phyloP scores from a whole-genome alignment of 2,113 vertebrate species.

The Erinaceus europaeus region DNA sequence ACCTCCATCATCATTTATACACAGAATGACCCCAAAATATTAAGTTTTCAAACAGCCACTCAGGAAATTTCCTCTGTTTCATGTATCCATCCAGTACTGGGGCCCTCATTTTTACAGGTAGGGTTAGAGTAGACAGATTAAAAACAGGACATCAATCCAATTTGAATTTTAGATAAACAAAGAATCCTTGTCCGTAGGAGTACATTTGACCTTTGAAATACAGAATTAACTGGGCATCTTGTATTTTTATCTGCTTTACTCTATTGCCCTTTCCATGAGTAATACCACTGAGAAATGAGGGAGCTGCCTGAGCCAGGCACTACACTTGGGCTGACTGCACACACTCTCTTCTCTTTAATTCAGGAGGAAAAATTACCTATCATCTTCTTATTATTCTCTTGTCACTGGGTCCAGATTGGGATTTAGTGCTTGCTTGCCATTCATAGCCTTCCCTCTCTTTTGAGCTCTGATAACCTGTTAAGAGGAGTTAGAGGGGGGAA shows the following conservation, averaged over 20 bases:
- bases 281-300: no score
- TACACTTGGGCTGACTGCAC: neutral
- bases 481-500: neutral
- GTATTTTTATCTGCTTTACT: no score
- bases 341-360: neutral
- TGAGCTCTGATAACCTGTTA: conserved; percentile 10
- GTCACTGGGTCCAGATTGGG: conserved; percentile 38
- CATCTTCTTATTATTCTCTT: conserved; percentile 52
- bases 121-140: neutral
- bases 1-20: neutral
- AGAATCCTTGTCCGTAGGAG: neutral
- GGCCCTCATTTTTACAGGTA: neutral
- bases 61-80: neutral
- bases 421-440: conserved; percentile 40
- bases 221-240: no score
- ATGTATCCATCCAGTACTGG: neutral
- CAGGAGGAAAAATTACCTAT: conserved; percentile 48
- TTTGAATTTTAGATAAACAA: neutral
- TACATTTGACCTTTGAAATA: no score
- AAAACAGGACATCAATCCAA: neutral
- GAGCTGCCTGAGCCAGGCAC: no score
- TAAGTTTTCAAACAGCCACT: neutral
- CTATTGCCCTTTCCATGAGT: no score
- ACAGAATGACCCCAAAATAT: neutral
- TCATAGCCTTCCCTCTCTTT: neutral